Conservation (phyloP, 1,140 invertebrate genomes). For the Drosophila seguyi region DNA sequence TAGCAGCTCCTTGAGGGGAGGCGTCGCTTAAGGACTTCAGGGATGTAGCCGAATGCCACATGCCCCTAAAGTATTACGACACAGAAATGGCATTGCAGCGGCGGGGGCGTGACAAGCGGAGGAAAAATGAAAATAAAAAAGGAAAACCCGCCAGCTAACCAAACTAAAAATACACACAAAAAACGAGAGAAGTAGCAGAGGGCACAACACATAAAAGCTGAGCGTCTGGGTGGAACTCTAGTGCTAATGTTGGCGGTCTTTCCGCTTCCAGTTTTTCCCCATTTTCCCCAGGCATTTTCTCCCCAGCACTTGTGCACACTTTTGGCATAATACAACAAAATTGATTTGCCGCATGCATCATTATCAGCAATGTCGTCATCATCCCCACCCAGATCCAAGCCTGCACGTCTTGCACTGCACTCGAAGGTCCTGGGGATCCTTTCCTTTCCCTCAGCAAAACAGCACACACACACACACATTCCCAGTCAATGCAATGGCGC, state of each 20-base stretch:
- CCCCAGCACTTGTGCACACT: constrained; percentile 58
- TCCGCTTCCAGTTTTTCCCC: constrained; percentile 11
- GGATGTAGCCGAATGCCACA: constrained; percentile 55
- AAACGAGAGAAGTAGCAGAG: constrained; percentile 29
- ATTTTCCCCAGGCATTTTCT: constrained; percentile 23
- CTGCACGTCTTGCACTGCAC: constrained; percentile 6
- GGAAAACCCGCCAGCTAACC: constrained; percentile 33
- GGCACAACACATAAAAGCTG: constrained; percentile 73
- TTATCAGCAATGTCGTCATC: constrained; percentile 64
- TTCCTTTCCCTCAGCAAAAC: no score
- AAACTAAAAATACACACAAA: constrained; percentile 33
- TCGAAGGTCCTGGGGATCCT: constrained; percentile 42
- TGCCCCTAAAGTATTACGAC: constrained; percentile 76
- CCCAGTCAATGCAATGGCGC: constrained; percentile 75
- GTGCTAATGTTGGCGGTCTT: constrained; percentile 37
- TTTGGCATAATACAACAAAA: constrained; percentile 82
- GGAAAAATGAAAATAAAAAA: constrained; percentile 28
- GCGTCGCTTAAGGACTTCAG: constrained; percentile 31
- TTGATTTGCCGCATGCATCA: constrained; percentile 82
- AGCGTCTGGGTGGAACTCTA: constrained; percentile 68
- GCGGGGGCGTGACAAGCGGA: constrained; percentile 47
- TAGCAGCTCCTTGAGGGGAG: constrained; percentile 28
- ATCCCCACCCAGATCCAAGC: constrained; percentile 11
- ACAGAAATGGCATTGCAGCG: constrained; percentile 56
- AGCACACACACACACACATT: constrained; percentile 20